Percentiles rank a stretch among this genome's conserved stretches.
phyloP scores from a whole-genome alignment of 2,888 invertebrate genomes.

The Dynastes tityus region DNA sequence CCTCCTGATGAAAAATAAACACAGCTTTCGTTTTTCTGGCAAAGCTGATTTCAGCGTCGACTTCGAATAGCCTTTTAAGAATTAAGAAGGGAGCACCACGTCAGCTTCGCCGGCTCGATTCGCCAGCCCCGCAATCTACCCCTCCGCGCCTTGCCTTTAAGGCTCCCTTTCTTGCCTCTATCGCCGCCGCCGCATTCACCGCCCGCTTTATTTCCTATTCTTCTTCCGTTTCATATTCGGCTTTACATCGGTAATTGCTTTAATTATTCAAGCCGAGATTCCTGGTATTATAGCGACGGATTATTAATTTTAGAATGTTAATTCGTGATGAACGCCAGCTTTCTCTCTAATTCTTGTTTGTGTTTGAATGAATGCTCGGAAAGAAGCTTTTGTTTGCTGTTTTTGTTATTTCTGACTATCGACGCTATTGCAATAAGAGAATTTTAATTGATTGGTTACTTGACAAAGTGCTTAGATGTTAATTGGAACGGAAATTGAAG shows the following conservation, averaged over 20 bases:
- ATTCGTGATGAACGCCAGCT: constrained; percentile 27
- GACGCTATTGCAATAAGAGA: too few relatives aligned
- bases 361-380: background rate
- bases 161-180: constrained; percentile 34
- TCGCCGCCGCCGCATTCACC: constrained; percentile 36
- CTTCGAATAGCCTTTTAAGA: constrained; percentile 65
- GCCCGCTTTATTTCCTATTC: constrained; percentile 29
- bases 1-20: constrained; percentile 70
- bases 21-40: constrained; percentile 66
- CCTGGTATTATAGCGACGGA: constrained; percentile 52
- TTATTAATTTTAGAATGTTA: constrained; percentile 54
- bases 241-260: constrained; percentile 64
- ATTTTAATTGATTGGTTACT: background rate
- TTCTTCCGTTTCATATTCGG: constrained; percentile 50
- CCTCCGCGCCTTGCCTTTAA: constrained; percentile 52
- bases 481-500: background rate
- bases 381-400: constrained; percentile 18
- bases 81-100: constrained; percentile 57
- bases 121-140: constrained; percentile 17
- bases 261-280: constrained; percentile 59
- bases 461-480: background rate
- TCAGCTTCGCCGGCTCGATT: constrained; percentile 45
- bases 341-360: background rate
- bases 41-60: constrained; percentile 64
- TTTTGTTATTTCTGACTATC: background rate